Percentiles rank a stretch among this genome's conserved stretches.
Conservation (phyloP, 2,888 invertebrate species). For the Amorpha juglandis region DNA sequence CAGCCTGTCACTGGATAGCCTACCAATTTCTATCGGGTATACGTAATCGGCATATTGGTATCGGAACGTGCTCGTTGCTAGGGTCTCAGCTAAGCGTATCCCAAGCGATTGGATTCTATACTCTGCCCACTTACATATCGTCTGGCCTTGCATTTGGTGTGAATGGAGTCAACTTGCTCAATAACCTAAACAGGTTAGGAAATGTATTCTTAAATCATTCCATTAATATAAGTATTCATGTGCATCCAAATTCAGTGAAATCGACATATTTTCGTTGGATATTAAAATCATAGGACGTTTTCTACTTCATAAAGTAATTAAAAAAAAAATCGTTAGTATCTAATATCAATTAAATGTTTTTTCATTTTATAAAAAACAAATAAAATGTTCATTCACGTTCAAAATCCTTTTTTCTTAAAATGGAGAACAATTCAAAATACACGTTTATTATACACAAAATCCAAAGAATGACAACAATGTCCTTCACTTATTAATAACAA, state of each 20-base stretch:
- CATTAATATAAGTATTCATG: neutral
- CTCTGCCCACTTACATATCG: constrained; percentile 73
- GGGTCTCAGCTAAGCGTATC: constrained; percentile 69
- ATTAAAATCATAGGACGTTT: too few species aligned
- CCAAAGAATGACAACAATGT: neutral
- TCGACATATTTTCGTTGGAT: neutral
- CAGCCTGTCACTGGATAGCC: constrained; percentile 45
- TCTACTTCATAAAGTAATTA: too few species aligned
- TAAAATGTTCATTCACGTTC: too few species aligned
- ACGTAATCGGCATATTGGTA: constrained; percentile 54
- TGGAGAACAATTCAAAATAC: too few species aligned
- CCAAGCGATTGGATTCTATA: constrained; percentile 55
- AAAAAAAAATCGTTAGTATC: too few species aligned
- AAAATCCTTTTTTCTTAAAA: too few species aligned
- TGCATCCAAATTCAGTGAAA: neutral
- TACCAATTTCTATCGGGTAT: constrained; percentile 36
- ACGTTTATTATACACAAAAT: too few species aligned
- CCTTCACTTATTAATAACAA: neutral
- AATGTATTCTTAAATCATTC: constrained; percentile 47
- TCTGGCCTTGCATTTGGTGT: constrained; percentile 71
- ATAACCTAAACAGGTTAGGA: constrained; percentile 72
- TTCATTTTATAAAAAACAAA: too few species aligned
- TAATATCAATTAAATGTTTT: too few species aligned
- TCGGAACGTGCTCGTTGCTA: constrained; percentile 64
- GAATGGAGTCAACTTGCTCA: constrained; percentile 80